These are phyloP conservation scores for Sporophila hypoxantha DNA, from an alignment of 2,113 vertebrate genomes.

Conservation along the genomic window DNA sequence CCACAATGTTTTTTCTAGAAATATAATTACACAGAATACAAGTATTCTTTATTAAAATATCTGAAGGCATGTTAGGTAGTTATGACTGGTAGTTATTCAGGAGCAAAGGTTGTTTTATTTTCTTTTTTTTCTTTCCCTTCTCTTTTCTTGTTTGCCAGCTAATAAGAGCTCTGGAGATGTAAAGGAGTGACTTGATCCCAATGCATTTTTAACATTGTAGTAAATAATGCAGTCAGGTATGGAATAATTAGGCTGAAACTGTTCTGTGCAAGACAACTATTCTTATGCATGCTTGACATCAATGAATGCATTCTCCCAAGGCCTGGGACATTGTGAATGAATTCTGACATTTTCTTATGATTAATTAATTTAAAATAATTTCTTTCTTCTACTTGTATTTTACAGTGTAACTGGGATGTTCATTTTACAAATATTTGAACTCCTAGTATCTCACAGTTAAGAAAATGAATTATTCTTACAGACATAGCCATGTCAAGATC, in stretches of 20 bases:
- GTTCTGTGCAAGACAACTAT: neutral
- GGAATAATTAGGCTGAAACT: neutral
- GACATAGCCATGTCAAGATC: neutral
- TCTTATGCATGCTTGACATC: neutral
- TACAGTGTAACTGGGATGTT: neutral
- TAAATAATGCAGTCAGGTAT: neutral
- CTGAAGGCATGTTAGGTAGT: constrained; percentile 9
- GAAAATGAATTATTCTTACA: neutral
- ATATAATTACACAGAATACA: constrained; percentile 47
- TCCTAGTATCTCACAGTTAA: neutral
- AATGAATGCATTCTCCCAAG: neutral
- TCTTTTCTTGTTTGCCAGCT: neutral
- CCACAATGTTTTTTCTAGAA: constrained; percentile 43
- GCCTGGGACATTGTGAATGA: neutral
- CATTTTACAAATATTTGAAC: neutral
- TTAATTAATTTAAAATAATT: neutral
- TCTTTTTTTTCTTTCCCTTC: neutral
- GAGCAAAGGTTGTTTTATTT: neutral
- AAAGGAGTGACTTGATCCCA: neutral
- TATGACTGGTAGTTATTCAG: constrained; percentile 18
- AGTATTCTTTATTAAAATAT: constrained; percentile 53
- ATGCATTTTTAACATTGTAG: neutral
- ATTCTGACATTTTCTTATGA: neutral
- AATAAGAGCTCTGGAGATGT: neutral
- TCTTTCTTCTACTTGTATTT: neutral